Percentiles rank a stretch among this genome's conserved stretches.
Evolutionary conservation across 2,888 invertebrate genomes (phyloP).

Genomic region (Theodoxus fluviatilis): DNA sequence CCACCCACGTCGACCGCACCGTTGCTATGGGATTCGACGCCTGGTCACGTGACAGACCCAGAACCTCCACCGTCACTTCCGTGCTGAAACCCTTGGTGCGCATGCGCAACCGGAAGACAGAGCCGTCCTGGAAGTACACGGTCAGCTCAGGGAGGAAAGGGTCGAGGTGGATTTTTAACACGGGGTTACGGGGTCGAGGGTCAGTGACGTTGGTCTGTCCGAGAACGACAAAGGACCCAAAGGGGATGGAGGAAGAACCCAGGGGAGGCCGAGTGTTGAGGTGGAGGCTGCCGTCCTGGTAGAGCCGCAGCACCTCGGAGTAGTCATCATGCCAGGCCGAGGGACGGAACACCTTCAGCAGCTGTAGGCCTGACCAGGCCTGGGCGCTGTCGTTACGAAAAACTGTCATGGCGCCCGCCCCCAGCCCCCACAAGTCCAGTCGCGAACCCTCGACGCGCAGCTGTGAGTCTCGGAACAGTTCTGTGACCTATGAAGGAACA

Average conservation of each 20-base stretch:
- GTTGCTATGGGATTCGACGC: slow-evolving; percentile 36
- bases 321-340: slow-evolving; percentile 40
- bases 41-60: slow-evolving; percentile 29
- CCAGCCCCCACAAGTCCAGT: too few relatives aligned
- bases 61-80: slow-evolving; percentile 31
- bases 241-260: slow-evolving; percentile 43
- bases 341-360: too few relatives aligned
- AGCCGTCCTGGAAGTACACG: slow-evolving; percentile 35
- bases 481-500: too few relatives aligned
- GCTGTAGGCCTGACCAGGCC: too few relatives aligned
- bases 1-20: slow-evolving; percentile 43
- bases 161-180: slow-evolving; percentile 33
- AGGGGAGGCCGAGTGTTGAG: slow-evolving; percentile 38
- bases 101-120: slow-evolving; percentile 31
- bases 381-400: too few relatives aligned
- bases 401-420: too few relatives aligned
- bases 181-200: slow-evolving; percentile 35
- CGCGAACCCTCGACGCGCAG: too few relatives aligned
- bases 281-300: slow-evolving; percentile 40
- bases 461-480: too few relatives aligned
- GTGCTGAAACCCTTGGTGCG: slow-evolving; percentile 30
- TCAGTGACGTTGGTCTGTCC: slow-evolving; percentile 32
- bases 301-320: slow-evolving; percentile 41
- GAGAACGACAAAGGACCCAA: slow-evolving; percentile 42
- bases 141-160: slow-evolving; percentile 28